Evolutionary conservation across 92 coral and sea anemone genomes (phyloP).

Genomic region (Bergia puertoricense): DNA sequence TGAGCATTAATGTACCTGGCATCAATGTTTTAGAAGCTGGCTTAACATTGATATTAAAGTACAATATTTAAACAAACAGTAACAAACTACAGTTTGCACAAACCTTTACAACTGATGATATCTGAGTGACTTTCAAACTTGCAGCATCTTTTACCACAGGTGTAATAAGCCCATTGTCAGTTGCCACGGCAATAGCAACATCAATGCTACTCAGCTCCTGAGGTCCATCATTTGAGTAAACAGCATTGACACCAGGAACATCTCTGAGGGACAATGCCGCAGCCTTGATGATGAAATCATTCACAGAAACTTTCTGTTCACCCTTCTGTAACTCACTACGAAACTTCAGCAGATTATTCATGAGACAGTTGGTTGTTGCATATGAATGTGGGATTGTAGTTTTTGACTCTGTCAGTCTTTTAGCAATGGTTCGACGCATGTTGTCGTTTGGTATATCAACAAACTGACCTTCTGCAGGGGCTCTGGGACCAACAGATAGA

Average conservation of each 20-base stretch:
- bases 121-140: slow-evolving; percentile 66
- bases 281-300: slow-evolving; percentile 91
- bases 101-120: slow-evolving; percentile 81
- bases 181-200: slow-evolving; percentile 88
- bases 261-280: slow-evolving; percentile 72
- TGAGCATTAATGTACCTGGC: no score
- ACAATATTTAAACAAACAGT: neutral
- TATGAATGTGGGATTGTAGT: slow-evolving; percentile 87
- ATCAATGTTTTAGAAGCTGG: no score
- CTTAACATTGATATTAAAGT: no score
- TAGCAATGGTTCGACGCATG: slow-evolving; percentile 84
- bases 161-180: slow-evolving; percentile 86
- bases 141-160: slow-evolving; percentile 87
- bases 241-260: slow-evolving; percentile 82
- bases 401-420: slow-evolving; percentile 84
- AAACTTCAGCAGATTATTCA: slow-evolving; percentile 65
- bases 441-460: slow-evolving; percentile 68
- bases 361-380: slow-evolving; percentile 73
- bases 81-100: neutral
- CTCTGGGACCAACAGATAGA: slow-evolving; percentile 9
- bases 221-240: slow-evolving; percentile 69
- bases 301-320: slow-evolving; percentile 70
- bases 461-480: slow-evolving; percentile 32
- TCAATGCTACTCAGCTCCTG: slow-evolving; percentile 64
- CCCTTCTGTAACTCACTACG: slow-evolving; percentile 64